Evolutionary conservation across 2,888 invertebrate species (phyloP).

Genomic region (Drosophila subquinaria): DNA sequence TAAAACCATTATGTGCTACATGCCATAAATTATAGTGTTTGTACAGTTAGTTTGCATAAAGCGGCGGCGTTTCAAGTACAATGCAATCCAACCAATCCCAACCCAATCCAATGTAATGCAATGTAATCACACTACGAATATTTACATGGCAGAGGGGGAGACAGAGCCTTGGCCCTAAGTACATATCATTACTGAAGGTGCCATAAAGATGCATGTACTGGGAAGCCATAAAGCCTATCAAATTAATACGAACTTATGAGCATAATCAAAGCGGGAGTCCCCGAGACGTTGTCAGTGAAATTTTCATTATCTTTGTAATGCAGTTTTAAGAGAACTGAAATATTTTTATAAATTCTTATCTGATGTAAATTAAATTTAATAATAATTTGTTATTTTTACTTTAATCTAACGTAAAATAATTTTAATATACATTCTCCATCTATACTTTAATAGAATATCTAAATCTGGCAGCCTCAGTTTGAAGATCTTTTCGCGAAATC

Average conservation of each 20-base stretch:
- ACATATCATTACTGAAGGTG: conserved; percentile 38
- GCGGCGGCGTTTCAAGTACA: conserved; percentile 59
- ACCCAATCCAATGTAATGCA: conserved; percentile 34
- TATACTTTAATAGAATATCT: too few relatives aligned
- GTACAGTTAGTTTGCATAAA: conserved; percentile 77
- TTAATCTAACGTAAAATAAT: not conserved
- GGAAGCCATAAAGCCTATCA: conserved; percentile 19
- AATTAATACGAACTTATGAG: conserved; percentile 3
- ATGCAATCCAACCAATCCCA: conserved; percentile 42
- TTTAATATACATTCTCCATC: not conserved
- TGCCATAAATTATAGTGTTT: conserved; percentile 78
- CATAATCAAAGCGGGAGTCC: not conserved
- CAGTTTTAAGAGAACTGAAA: not conserved
- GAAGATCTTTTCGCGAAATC: not conserved
- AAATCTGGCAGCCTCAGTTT: too few relatives aligned
- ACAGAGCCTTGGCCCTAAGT: conserved; percentile 44
- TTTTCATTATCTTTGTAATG: not conserved
- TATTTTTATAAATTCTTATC: not conserved
- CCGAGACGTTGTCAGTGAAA: not conserved
- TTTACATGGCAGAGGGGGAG: conserved; percentile 32
- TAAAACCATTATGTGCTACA: conserved; percentile 79
- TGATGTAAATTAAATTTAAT: not conserved
- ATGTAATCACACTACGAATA: conserved; percentile 44
- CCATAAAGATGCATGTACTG: conserved; percentile 19
- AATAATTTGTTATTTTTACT: too few relatives aligned